These are phyloP conservation scores for Hirtodrosophila alboralis DNA, from an alignment of 2,888 invertebrate genomes.

Conservation along the genomic window DNA sequence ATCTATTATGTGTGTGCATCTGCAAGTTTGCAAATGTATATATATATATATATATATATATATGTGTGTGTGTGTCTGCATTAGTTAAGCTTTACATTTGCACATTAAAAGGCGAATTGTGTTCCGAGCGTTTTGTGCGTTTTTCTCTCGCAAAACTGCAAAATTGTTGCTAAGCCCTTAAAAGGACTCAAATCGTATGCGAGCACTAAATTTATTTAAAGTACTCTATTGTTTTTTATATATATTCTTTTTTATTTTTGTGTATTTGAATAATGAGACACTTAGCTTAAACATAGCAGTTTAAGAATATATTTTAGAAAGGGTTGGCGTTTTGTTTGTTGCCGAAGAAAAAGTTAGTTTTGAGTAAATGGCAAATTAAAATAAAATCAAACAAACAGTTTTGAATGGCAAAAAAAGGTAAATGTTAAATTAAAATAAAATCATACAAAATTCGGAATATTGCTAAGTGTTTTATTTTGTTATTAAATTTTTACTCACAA, in stretches of 20 bases:
- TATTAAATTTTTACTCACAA: too few relatives aligned
- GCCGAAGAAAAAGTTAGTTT: too few relatives aligned
- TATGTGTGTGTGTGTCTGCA: constrained; percentile 37
- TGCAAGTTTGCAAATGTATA: too few relatives aligned
- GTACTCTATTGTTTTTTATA: constrained; percentile 7
- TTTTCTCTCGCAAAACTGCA: constrained; percentile 32
- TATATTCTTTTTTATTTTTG: too few relatives aligned
- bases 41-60: constrained; percentile 7
- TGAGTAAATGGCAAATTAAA: too few relatives aligned
- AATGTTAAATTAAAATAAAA: too few relatives aligned
- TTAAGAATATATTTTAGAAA: too few relatives aligned
- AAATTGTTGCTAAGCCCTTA: constrained; percentile 62
- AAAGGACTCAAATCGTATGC: constrained; percentile 49
- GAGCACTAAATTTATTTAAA: constrained; percentile 20
- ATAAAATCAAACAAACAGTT: too few relatives aligned
- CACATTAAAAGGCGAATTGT: constrained; percentile 80
- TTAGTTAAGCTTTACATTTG: constrained; percentile 76
- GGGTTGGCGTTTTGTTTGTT: too few relatives aligned
- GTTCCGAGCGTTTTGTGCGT: constrained; percentile 61
- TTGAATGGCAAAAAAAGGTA: too few relatives aligned
- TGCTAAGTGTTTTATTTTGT: too few relatives aligned
- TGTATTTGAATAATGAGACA: constrained; percentile 13
- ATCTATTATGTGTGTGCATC: constrained; percentile 62
- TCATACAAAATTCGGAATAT: too few relatives aligned
- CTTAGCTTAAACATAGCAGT: neutral